Base-by-base conservation (phyloP, 53 echinoderm and acorn worm species). In the Actinopyga echinites region DNA sequence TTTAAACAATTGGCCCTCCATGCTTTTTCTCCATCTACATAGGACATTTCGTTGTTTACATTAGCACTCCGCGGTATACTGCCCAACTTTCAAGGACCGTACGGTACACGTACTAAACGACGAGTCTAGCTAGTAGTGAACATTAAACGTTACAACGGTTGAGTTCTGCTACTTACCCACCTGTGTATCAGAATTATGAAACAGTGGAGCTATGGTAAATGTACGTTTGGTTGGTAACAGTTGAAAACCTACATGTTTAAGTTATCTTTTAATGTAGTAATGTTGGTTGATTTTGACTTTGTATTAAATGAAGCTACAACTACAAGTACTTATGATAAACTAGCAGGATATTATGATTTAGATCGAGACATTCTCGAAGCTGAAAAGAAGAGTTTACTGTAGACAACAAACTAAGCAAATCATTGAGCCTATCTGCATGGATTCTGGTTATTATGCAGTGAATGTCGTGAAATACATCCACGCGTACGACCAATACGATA, bases 321-420 rank as follows among this genome's bases (percentile, higher is more conserved):
- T 29, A 29, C 10, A 34, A 55, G 57, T 26, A 79, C 56, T 56
- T 79, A 57, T 32, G 79, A 79, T 56, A 10, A 15, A 57, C 56
- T 56, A 55, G 57, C 56, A 57, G 56, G 20, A 79, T 57, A 57
- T 31, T 34, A 56, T 49, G 79, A 57, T 56, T 55, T 57, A 56
- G 79, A 79, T 79, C 17, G 35, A 55, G 79, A 79, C 56, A 55
- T 57, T 56, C 79, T 57, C 21, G n/a, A 78, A 57, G 79, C 79
- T 55, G 29, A 57, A 56, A 79, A 56, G 57, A 55, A 57, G 33
- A 57, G 56, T 32, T 79, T 79, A 79, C 57, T 56, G n/a, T 74
- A 74, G 74, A 74, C 8, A 49, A 74, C 74, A 42, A 74, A 45
- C n/a, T 74, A 23, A 74, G 74, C 74, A 74, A 74, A 74, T 1